A percentile compares a stretch with the other conserved stretches of the same genome.
Evolutionary conservation across 2,888 invertebrate species (phyloP).

Genomic region (Trachelus stipa): DNA sequence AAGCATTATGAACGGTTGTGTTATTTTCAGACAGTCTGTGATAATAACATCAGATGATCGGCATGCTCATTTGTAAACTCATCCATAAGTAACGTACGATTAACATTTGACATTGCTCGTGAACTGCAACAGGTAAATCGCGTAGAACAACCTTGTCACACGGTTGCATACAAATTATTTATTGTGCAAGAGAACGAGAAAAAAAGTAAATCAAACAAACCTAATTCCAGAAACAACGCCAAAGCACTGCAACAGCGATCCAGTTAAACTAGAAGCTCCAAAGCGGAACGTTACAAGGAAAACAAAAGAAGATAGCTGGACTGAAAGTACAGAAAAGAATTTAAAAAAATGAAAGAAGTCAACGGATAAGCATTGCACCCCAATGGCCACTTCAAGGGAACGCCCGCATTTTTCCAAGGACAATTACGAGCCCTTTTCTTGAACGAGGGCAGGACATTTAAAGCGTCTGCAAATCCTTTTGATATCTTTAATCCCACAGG

Average conservation of each 20-base stretch:
- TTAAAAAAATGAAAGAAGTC: background rate
- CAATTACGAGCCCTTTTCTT: background rate
- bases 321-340: background rate
- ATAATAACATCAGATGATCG: background rate
- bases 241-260: background rate
- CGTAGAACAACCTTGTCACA: conserved; percentile 17
- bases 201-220: background rate
- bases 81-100: background rate
- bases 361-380: background rate
- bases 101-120: background rate
- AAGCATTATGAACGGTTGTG: background rate
- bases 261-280: background rate
- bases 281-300: background rate
- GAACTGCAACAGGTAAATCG: conserved; percentile 19
- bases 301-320: background rate
- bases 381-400: background rate
- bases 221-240: background rate
- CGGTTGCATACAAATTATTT: background rate
- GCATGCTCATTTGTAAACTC: background rate
- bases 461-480: background rate
- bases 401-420: background rate
- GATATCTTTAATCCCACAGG: background rate
- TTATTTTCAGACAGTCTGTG: background rate
- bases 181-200: background rate
- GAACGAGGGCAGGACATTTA: background rate